Evolutionary conservation across 92 coral and sea anemone genomes (phyloP).

Genomic region (Muricea muricata): DNA sequence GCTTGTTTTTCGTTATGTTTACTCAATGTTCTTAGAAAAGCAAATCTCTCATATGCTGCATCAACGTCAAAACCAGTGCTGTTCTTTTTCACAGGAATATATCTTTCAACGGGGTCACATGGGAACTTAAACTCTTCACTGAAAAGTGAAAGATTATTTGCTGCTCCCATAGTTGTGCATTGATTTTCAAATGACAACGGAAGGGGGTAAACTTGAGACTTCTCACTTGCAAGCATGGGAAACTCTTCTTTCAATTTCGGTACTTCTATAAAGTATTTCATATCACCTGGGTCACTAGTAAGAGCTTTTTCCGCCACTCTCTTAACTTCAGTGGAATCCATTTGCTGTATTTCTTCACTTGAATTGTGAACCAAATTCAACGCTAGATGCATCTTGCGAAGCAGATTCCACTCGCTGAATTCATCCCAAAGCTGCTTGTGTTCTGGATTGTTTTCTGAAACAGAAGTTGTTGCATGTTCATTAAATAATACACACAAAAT

Average conservation of each 20-base stretch:
- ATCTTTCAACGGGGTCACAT: too few species aligned
- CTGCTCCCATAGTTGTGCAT: too few species aligned
- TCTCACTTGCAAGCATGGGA: constrained; percentile 18
- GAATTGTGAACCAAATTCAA: constrained; percentile 22
- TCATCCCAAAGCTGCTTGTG: too few species aligned
- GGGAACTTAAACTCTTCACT: too few species aligned
- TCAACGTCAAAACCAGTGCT: constrained; percentile 45
- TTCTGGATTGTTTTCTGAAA: too few species aligned
- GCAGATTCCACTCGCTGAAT: too few species aligned
- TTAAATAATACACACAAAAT: neutral
- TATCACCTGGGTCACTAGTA: neutral
- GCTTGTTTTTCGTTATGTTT: constrained; percentile 43
- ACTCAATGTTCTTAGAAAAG: constrained; percentile 53
- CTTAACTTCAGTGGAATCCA: constrained; percentile 4
- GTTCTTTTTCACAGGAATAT: constrained; percentile 39
- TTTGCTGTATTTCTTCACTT: neutral
- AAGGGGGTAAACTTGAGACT: constrained; percentile 22
- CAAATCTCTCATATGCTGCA: constrained; percentile 49
- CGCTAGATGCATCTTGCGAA: too few species aligned
- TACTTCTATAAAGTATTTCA: constrained; percentile 3
- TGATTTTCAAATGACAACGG: too few species aligned
- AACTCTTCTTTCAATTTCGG: constrained; percentile 40
- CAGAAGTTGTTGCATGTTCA: neutral
- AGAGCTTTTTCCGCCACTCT: neutral
- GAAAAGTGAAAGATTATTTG: too few species aligned